Evolutionary conservation across 2,797 vertebrate species (phyloP).

Genomic region (Danio kyathit): DNA sequence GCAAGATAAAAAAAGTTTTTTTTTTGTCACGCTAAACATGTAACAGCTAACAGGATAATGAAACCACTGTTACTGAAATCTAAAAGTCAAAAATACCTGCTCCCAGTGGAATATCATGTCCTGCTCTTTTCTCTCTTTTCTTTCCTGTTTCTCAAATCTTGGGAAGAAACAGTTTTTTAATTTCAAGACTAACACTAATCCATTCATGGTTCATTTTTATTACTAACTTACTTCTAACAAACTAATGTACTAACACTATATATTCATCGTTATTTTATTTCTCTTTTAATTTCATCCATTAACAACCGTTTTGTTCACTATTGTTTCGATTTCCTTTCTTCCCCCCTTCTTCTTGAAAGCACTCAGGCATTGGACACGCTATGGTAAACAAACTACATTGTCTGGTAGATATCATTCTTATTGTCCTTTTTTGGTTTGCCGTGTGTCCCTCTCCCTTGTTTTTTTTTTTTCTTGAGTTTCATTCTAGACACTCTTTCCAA

Average conservation of each 20-base stretch:
- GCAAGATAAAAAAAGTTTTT: no score
- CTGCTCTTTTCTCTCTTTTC: slow-evolving; percentile 69
- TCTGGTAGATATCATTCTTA: slow-evolving; percentile 95
- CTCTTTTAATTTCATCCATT: slow-evolving; percentile 91
- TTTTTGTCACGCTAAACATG: not conserved
- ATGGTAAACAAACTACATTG: slow-evolving; percentile 99
- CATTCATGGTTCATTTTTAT: slow-evolving; percentile 96
- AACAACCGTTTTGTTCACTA: slow-evolving; percentile 92
- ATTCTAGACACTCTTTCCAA: slow-evolving; percentile 84
- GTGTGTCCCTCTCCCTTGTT: slow-evolving; percentile 92
- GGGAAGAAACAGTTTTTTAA: slow-evolving; percentile 79
- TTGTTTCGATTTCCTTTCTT: slow-evolving; percentile 99
- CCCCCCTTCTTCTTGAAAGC: slow-evolving; percentile 83
- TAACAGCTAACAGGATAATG: not conserved
- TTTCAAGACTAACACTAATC: slow-evolving; percentile 88
- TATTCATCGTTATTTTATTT: slow-evolving; percentile 91
- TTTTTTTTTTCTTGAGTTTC: slow-evolving; percentile 84
- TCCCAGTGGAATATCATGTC: no score
- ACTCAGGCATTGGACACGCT: slow-evolving; percentile 94
- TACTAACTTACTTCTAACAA: slow-evolving; percentile 89
- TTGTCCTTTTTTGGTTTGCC: slow-evolving; percentile 89
- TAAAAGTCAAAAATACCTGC: not conserved
- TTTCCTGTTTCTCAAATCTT: slow-evolving; percentile 82
- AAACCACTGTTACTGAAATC: not conserved
- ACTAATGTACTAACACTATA: slow-evolving; percentile 99